Evolutionary conservation across 2,113 vertebrate species (phyloP).

Genomic region (Motacilla tschutschensis): DNA sequence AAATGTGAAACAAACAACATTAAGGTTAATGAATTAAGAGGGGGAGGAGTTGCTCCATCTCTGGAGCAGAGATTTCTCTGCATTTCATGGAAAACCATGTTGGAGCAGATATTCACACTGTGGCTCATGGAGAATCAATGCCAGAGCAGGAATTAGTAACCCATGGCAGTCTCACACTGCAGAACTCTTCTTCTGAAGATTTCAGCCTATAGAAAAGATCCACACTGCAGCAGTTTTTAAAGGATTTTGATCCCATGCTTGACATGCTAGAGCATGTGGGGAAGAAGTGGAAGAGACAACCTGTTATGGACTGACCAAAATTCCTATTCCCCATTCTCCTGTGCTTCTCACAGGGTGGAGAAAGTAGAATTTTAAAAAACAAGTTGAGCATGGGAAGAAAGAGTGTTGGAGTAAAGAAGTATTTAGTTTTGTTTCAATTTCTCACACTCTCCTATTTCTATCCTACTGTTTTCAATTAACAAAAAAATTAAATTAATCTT

Average conservation of each 20-base stretch:
- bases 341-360: neutral
- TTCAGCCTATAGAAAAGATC: neutral
- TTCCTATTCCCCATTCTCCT: neutral
- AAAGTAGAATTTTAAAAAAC: neutral
- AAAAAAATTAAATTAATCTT: neutral
- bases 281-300: neutral
- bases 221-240: neutral
- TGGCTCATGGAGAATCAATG: neutral
- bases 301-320: neutral
- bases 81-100: neutral
- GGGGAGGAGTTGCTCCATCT: neutral
- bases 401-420: neutral
- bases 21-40: neutral
- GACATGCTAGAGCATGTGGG: neutral
- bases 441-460: neutral
- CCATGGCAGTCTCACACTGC: fast-evolving
- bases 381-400: neutral
- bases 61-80: neutral
- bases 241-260: neutral
- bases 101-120: neutral
- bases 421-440: neutral
- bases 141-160: neutral
- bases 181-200: neutral
- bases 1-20: neutral
- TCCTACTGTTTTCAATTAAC: neutral